Evolutionary conservation across 2,888 invertebrate genomes (phyloP).

Genomic region (Phymatocera aterrima): DNA sequence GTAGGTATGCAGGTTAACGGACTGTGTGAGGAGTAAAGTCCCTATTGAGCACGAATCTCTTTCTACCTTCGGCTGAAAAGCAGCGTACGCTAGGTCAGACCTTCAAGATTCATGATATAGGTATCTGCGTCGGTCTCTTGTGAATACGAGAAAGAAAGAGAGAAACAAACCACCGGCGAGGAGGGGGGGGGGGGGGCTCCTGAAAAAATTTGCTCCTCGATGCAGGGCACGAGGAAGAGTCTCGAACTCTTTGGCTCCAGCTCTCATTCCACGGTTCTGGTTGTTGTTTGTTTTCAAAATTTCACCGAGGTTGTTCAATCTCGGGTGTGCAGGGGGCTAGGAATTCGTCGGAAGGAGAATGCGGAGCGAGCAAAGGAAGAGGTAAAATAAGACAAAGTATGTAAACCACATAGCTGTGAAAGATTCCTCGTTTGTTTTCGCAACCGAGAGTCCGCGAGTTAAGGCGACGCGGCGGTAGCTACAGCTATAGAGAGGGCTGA

Average conservation of each 20-base stretch:
- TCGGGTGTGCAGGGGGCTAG: no score
- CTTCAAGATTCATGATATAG: no score
- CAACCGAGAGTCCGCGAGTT: no score
- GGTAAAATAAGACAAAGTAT: constrained; percentile 26
- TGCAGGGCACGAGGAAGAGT: no score
- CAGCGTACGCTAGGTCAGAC: no score
- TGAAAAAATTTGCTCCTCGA: no score
- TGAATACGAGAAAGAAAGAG: background rate
- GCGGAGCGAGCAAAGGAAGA: background rate
- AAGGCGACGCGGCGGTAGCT: background rate
- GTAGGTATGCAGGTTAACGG: background rate
- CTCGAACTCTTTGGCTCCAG: no score
- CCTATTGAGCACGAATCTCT: background rate
- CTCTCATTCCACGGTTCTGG: background rate
- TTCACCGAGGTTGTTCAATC: background rate
- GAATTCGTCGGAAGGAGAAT: background rate
- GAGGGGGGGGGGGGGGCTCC: no score
- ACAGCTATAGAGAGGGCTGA: background rate
- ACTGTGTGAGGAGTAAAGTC: background rate
- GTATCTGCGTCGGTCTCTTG: background rate
- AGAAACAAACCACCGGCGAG: no score
- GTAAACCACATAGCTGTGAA: constrained; percentile 7
- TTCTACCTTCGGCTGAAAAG: background rate
- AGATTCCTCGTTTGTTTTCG: constrained; percentile 32
- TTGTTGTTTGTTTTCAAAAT: background rate